Base-by-base conservation (phyloP, 2,797 vertebrate genomes). In the Lepus townsendii region DNA sequence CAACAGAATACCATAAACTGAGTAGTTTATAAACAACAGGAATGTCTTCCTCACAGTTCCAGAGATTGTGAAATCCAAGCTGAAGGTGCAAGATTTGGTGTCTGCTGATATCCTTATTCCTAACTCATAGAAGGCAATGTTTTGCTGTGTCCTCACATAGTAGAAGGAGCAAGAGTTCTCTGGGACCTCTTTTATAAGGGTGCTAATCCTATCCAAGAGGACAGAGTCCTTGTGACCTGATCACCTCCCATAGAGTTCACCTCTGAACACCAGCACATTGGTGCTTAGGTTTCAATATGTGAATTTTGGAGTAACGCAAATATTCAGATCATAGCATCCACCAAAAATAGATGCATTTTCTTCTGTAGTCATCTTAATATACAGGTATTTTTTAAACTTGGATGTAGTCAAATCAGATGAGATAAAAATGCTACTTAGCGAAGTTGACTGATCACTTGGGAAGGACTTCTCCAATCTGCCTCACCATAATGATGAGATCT, bases 281-380 rank as follows among this genome's bases (percentile, higher is more conserved):
- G 57, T 68, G 62, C 62, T 24, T 50, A 60, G 22, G 24, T 83
- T 60, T 62, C 52, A 57, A 80, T 1, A 32, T 47, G 9, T n/a
- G 65, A 60, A 80, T 42, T 26, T 77, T 1, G 35, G 52, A 24
- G 35, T n/a, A 22, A 12, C 35, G 57, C 7, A 14, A 35, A 42
- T 19, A n/a, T n/a, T 77, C 52, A 71, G 13, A 62, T 19, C 38
- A n/a, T 3, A 35, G 30, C n/a, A 50, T 69, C 52, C 82, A 57
- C 32, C 9, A 65, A 92, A 90, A 82, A 68, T 22, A 68, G 57
- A 86, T 22, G 24, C n/a, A 50, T 71, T 66, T 83, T 78, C 87
- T 82, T 63, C 35, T 83, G 26, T 65, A 50, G 11, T 66, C 11
- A 27, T 42, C 5, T 14, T 83, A 54, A 72, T 57, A 63, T 7